Conservation (phyloP, 2,888 invertebrate genomes). For the Acronicta aceris region DNA sequence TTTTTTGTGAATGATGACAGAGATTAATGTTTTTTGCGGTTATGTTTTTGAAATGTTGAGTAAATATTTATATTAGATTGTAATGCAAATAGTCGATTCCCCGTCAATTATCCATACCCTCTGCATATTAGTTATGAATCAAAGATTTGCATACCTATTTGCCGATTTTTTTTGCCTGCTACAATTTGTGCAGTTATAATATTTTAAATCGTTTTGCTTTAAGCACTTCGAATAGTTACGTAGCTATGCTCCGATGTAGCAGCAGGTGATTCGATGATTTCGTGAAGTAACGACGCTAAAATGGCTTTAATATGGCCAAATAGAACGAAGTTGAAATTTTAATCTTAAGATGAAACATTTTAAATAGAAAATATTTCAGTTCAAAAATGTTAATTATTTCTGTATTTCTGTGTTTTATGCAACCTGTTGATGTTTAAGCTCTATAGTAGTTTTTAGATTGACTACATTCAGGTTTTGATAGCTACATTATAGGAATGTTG, state of each 20-base stretch:
- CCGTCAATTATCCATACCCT: constrained; percentile 42
- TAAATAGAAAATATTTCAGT: no score
- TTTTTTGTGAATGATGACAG: constrained; percentile 35
- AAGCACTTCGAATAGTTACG: no score
- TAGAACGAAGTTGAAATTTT: no score
- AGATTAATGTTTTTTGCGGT: constrained; percentile 17
- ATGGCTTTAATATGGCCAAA: background rate
- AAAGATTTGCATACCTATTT: constrained; percentile 34
- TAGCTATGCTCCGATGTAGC: no score
- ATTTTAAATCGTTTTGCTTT: constrained; percentile 21
- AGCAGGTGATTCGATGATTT: no score
- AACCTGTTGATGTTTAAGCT: no score
- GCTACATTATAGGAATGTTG: no score
- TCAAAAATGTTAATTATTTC: no score
- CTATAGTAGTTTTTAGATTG: no score
- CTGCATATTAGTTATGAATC: constrained; percentile 28
- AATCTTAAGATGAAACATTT: no score
- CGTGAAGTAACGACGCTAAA: background rate
- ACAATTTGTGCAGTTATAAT: constrained; percentile 8
- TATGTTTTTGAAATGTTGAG: constrained; percentile 27
- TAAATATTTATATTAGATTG: constrained; percentile 37
- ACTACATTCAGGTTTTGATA: no score
- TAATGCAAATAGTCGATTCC: constrained; percentile 41
- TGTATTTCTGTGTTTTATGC: no score
- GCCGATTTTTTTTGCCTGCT: constrained; percentile 4